Conservation (phyloP, 2,797 vertebrate genomes). For the Buphagus erythrorhynchus region DNA sequence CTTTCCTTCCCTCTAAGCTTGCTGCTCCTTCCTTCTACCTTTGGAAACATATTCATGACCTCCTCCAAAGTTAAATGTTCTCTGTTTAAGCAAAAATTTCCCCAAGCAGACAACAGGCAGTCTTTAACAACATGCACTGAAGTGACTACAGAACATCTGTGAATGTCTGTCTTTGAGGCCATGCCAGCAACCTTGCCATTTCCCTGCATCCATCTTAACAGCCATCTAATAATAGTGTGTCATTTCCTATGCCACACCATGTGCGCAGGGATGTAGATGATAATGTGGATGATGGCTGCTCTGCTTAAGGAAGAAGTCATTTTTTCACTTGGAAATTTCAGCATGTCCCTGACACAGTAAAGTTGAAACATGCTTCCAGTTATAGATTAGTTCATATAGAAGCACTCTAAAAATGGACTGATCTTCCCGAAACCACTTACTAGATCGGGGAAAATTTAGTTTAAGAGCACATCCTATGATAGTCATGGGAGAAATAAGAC, state of each 20-base stretch:
- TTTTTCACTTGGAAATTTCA: slow-evolving; percentile 14
- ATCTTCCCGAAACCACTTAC: background rate
- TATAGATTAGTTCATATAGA: background rate
- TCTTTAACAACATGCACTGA: background rate
- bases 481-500: background rate
- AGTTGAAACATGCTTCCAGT: background rate
- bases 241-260: background rate
- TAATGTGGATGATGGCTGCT: background rate
- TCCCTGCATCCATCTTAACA: background rate
- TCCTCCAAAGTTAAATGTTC: background rate
- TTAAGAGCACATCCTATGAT: background rate
- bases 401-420: background rate
- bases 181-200: background rate
- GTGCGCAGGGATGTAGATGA: background rate
- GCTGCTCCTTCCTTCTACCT: background rate
- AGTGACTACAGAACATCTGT: background rate
- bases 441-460: background rate
- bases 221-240: background rate
- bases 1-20: background rate
- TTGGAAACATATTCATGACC: background rate
- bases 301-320: background rate
- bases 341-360: background rate
- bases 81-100: background rate
- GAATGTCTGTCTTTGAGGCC: background rate
- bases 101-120: background rate